Base-by-base conservation (phyloP, 2,888 invertebrate species). In the Sinhomidia bicolor region DNA sequence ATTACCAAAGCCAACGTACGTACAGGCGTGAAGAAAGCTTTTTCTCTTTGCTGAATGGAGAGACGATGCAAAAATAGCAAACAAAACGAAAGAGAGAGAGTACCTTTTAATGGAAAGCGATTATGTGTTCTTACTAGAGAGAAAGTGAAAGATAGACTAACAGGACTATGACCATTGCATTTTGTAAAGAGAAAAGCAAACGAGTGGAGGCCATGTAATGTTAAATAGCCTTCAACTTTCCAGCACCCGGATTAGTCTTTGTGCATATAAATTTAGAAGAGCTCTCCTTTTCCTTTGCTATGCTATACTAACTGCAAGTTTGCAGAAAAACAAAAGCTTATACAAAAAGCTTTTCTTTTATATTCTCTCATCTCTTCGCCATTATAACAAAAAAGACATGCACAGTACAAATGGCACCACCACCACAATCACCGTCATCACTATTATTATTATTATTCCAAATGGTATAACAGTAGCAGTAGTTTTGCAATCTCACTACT, bases 161-260 rank as follows among this genome's bases (percentile, higher is more conserved):
- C 26, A 6, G n/a, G n/a, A n/a, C 23, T 32, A 65, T 32, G 5
- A 23, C 57, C 12, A 12, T 57, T 5, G 20, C 12, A 65, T 32
- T 65, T 60, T 65, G 32, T 32, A 65, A 36, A 32, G 7, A 36
- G 29, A 65, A n/a, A 65, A 65, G 32, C 6, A 65, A 60, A 47
- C 10, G 20, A 57, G 57, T 23, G 26, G 29, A 51, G 65, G 68
- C 60, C n/a, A 62, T 29, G 44, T 26, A 47, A 60, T 62, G 62
- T 41, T 47, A 51, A 76, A 76, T 44, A 85, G 62, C 32, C 76
- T 85, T 85, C 84, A 76, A 85, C 32, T 57, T 79, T 79, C 41
- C 57, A 57, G 57, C 26, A 26, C 41, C 7, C 6, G 74, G 83
- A 83, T 83, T 83, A 71, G 57, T 54, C 17, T 36, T 17, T 51